Conservation (phyloP, 2,113 vertebrate genomes). For the crab-eating macaque (Macaca fascicularis) region T2T-MFA8v1.1 NC_088379.1:117842501-117843000, state of each 20-base stretch:
- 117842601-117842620: background rate
- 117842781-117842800: background rate
- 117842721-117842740: background rate
- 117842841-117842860: background rate
- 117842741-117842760: background rate
- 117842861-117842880: background rate
- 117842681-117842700: background rate
- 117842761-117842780: background rate
- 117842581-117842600: conserved; percentile 54
- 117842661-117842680: background rate
- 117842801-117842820: background rate
- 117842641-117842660: background rate
- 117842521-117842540: conserved; percentile 51
- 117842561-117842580: conserved; percentile 1
- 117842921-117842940: background rate
- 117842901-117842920: background rate
- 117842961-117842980: background rate
- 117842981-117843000: background rate
- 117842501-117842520: conserved; percentile 63
- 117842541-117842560: conserved; percentile 53
- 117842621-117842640: background rate
- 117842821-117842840: background rate
- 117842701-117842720: background rate
- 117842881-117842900: background rate
- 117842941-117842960: background rate